Percentiles rank a stretch among this genome's conserved stretches.
These are phyloP conservation scores for Leptopilina clavipes DNA, from an alignment of 1,140 invertebrate species.

Conservation along the genomic window DNA sequence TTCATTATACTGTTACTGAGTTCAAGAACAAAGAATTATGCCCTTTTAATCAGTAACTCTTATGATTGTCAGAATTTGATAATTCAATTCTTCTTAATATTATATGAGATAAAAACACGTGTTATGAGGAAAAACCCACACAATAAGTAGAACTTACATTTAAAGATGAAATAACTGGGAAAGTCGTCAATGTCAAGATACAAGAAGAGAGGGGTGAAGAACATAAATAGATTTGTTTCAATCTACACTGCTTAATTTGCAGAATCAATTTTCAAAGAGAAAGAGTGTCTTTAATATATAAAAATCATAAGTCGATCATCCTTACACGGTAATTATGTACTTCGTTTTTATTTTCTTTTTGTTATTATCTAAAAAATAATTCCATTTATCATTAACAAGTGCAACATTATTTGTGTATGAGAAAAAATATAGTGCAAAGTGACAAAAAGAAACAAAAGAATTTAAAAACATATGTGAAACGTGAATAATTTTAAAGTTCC, in stretches of 20 bases:
- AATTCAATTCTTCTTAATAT: slow-evolving; percentile 2
- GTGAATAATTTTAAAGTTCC: background rate
- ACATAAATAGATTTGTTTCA: slow-evolving; percentile 71
- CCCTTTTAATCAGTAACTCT: slow-evolving; percentile 3
- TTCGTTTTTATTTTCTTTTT: slow-evolving; percentile 1
- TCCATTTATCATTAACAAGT: background rate
- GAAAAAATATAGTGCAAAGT: background rate
- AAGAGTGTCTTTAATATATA: slow-evolving; percentile 47
- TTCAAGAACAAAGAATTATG: background rate
- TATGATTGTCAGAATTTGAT: slow-evolving; percentile 10
- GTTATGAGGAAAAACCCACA: slow-evolving; percentile 33
- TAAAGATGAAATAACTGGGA: slow-evolving; percentile 48
- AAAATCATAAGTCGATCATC: slow-evolving; percentile 8
- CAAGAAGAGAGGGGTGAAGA: slow-evolving; percentile 54
- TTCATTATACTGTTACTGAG: too few relatives aligned
- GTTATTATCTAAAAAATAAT: slow-evolving; percentile 13
- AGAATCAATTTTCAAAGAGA: slow-evolving; percentile 59
- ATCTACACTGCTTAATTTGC: slow-evolving; percentile 60
- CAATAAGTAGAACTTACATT: slow-evolving; percentile 40
- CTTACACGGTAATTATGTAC: slow-evolving; percentile 36
- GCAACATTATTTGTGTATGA: background rate
- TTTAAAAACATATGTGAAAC: background rate
- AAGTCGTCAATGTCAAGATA: slow-evolving; percentile 59
- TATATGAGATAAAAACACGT: background rate
- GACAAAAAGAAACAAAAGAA: background rate